These are phyloP conservation scores for Amblyraja radiata DNA, from an alignment of 2,797 vertebrate species.

Conservation along the genomic window DNA sequence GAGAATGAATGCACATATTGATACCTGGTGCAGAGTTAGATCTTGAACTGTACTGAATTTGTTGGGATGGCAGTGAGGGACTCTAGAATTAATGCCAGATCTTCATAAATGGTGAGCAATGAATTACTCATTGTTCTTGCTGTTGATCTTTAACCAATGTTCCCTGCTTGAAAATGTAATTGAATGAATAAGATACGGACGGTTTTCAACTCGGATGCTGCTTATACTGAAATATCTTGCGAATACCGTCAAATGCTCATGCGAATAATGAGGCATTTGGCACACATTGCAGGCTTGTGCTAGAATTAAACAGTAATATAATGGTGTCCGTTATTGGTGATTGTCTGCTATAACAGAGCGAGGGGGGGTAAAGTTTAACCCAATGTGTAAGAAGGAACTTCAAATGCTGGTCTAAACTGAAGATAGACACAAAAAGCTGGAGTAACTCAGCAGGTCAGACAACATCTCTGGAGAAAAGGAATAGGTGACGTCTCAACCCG, in stretches of 20 bases:
- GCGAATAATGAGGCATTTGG: neutral
- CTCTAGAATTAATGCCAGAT: neutral
- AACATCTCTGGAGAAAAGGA: no score
- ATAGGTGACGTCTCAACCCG: no score
- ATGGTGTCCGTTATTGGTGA: no score
- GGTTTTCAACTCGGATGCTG: neutral
- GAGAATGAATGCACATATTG: neutral
- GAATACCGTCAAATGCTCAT: neutral
- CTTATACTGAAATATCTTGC: neutral
- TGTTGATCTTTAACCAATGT: neutral
- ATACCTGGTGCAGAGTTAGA: neutral
- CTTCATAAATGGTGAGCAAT: neutral
- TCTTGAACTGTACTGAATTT: neutral
- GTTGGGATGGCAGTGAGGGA: neutral
- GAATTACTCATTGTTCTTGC: neutral
- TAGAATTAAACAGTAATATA: no score
- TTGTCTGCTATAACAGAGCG: no score
- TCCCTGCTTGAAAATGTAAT: neutral
- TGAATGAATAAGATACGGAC: neutral
- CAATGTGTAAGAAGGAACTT: no score
- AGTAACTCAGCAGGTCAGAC: no score
- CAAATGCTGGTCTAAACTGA: no score
- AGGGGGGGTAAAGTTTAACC: no score
- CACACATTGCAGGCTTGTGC: no score
- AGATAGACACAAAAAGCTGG: no score